Evolutionary conservation across 2,113 vertebrate genomes (phyloP).

Genomic region (Neogobius melanostomus): DNA sequence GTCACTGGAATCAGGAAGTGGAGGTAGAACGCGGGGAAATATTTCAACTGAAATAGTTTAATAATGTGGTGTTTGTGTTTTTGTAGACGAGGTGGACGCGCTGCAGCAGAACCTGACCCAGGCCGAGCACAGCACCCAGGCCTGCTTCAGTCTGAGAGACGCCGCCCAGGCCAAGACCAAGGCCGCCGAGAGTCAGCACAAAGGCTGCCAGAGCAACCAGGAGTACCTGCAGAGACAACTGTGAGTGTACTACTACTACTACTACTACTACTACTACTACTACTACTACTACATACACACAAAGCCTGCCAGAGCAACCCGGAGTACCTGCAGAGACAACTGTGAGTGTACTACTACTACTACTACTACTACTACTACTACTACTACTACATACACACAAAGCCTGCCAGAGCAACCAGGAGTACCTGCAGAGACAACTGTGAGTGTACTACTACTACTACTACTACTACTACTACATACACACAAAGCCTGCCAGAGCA

Average conservation of each 20-base stretch:
- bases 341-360: conserved; percentile 57
- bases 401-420: not conserved
- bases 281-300: not conserved
- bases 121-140: conserved; percentile 17
- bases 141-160: conserved; percentile 33
- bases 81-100: conserved; percentile 54
- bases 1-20: no score
- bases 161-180: conserved; percentile 50
- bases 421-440: conserved; percentile 69
- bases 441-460: conserved; percentile 42
- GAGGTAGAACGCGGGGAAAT: no score
- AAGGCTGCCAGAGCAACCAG: conserved; percentile 46
- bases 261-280: not conserved
- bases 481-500: not conserved
- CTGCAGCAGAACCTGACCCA: conserved; percentile 69
- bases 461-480: not conserved
- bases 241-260: conserved; percentile 52
- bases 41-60: no score
- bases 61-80: not conserved
- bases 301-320: not conserved
- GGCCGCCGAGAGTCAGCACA: conserved; percentile 57
- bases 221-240: conserved; percentile 66
- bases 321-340: conserved; percentile 63
- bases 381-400: not conserved
- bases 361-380: not conserved